Percentiles rank a stretch among this genome's conserved stretches.
Evolutionary conservation across 2,113 vertebrate species (phyloP).

Genomic region (Hemiprocne comata): DNA sequence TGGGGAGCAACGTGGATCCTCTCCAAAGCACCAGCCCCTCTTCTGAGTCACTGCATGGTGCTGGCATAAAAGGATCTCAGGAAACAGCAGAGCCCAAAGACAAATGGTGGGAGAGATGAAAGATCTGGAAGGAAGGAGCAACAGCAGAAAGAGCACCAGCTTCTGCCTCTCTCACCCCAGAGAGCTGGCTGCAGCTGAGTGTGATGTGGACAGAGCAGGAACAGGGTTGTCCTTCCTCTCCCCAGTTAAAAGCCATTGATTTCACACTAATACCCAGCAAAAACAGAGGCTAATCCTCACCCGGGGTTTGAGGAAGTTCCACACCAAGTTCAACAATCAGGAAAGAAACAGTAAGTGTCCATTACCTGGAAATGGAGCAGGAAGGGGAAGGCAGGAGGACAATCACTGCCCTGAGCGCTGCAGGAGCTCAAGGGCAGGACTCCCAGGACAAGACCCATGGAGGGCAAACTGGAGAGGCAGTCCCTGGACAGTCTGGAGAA

Average conservation of each 20-base stretch:
- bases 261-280: accelerated
- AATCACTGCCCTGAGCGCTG: too few species aligned
- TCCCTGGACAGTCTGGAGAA: neutral
- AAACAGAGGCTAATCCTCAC: neutral
- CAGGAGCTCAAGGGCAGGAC: too few species aligned
- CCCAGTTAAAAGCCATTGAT: neutral
- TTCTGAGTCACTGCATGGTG: neutral
- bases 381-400: neutral
- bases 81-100: neutral
- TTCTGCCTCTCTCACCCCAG: neutral
- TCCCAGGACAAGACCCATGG: neutral
- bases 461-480: neutral
- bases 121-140: neutral
- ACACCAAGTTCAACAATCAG: neutral
- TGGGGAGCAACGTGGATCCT: neutral
- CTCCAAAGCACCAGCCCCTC: neutral
- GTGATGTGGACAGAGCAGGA: neutral
- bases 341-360: neutral
- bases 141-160: neutral
- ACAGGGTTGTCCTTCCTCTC: neutral
- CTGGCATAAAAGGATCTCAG: neutral
- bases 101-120: neutral
- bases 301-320: neutral
- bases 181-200: neutral
- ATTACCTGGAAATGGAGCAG: neutral